phyloP scores from a whole-genome alignment of 1,140 invertebrate genomes.

The Chironomus tepperi region DNA sequence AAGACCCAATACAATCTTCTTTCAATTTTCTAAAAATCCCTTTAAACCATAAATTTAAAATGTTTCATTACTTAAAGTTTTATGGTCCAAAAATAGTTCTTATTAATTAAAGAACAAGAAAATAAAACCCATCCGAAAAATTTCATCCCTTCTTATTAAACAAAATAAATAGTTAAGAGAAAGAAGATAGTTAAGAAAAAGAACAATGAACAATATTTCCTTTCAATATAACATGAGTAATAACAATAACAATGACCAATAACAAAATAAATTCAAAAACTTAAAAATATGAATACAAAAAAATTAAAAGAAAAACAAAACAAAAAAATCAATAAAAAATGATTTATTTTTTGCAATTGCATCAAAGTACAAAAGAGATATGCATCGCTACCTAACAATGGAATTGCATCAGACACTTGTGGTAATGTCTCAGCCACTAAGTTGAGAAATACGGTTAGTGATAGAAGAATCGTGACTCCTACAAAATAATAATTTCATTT shows the following conservation, averaged over 20 bases:
- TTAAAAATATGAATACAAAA: not conserved
- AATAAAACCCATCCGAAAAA: not conserved
- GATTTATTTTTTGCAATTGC: not conserved
- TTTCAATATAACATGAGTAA: not conserved
- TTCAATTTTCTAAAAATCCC: no score
- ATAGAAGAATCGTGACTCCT: slow-evolving; percentile 99
- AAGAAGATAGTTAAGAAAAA: slow-evolving; percentile 7
- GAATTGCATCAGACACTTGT: slow-evolving; percentile 89
- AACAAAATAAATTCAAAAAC: not conserved
- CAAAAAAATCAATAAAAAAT: not conserved
- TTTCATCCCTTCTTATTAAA: not conserved
- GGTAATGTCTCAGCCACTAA: slow-evolving; percentile 92
- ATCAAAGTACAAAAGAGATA: slow-evolving; percentile 7
- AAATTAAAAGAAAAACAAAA: not conserved
- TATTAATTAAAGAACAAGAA: no score
- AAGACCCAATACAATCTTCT: no score
- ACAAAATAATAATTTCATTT: slow-evolving; percentile 58
- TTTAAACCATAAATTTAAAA: no score
- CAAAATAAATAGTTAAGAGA: not conserved
- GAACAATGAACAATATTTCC: not conserved
- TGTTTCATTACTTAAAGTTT: no score
- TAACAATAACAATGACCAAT: not conserved
- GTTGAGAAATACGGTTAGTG: slow-evolving; percentile 98
- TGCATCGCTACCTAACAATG: slow-evolving; percentile 75
- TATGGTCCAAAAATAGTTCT: no score